A percentile compares a stretch with the other conserved stretches of the same genome.
Evolutionary conservation across 2,888 invertebrate genomes (phyloP).

Genomic region (Apodemia mormo): DNA sequence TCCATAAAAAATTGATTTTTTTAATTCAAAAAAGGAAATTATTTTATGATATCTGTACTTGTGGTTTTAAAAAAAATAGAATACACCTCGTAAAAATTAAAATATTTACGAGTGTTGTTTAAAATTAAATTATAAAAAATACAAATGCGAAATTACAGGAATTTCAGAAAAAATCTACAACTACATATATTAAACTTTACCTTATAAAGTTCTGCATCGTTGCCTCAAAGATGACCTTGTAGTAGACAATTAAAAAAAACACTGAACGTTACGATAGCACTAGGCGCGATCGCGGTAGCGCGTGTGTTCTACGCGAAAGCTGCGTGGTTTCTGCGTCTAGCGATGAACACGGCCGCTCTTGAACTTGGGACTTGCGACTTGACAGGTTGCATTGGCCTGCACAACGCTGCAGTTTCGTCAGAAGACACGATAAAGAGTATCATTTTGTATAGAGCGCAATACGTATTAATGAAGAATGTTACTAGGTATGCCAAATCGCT

Average conservation of each 20-base stretch:
- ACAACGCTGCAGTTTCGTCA: conserved; percentile 63
- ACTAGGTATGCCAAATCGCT: too few species aligned
- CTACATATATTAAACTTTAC: conserved; percentile 42
- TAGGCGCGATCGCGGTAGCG: conserved; percentile 45
- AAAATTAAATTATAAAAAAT: not conserved
- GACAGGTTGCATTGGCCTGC: conserved; percentile 63
- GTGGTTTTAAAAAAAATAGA: too few species aligned
- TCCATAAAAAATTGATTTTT: too few species aligned
- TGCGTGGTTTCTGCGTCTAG: conserved; percentile 58
- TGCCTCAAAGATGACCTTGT: conserved; percentile 44
- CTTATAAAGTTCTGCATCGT: conserved; percentile 69
- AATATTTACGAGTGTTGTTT: too few species aligned
- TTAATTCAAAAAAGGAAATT: too few species aligned
- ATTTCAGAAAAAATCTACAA: not conserved
- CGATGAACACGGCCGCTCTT: conserved; percentile 57
- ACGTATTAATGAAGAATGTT: too few species aligned
- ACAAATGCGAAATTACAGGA: not conserved
- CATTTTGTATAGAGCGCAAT: not conserved
- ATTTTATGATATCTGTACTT: too few species aligned
- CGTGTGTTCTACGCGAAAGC: conserved; percentile 62
- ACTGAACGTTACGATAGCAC: conserved; percentile 49
- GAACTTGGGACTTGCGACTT: conserved; percentile 62
- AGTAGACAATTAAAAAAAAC: conserved; percentile 42
- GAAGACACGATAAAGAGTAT: not conserved
- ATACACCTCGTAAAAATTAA: too few species aligned